A percentile compares a stretch with the other conserved stretches of the same genome.
phyloP scores from a whole-genome alignment of 2,888 invertebrate species.

The Limnephilus marmoratus region DNA sequence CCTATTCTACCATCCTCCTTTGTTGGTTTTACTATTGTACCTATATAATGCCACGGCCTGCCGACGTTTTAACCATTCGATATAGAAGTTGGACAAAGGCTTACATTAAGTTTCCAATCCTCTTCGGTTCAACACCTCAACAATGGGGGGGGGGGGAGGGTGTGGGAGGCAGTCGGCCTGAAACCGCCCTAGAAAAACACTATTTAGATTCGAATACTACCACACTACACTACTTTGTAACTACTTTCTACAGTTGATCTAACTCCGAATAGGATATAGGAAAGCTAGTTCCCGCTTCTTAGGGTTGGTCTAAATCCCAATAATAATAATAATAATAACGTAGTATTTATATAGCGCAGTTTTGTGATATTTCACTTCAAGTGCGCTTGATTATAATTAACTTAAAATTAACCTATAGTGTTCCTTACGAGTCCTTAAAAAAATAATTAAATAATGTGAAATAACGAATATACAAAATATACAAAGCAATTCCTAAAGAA shows the following conservation, averaged over 20 bases:
- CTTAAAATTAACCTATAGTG: too few species aligned
- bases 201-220: neutral
- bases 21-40: slow-evolving; percentile 13
- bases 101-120: slow-evolving; percentile 34
- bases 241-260: neutral
- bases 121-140: slow-evolving; percentile 7
- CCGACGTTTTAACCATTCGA: slow-evolving; percentile 30
- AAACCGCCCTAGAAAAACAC: neutral
- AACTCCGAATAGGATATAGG: neutral
- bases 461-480: too few species aligned
- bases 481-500: too few species aligned
- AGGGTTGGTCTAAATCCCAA: neutral
- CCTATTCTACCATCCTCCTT: slow-evolving; percentile 5
- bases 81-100: slow-evolving; percentile 37
- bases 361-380: too few species aligned
- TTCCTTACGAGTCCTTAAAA: too few species aligned
- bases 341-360: too few species aligned
- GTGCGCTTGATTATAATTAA: too few species aligned
- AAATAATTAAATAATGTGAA: too few species aligned
- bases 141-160: neutral
- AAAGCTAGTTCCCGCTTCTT: neutral
- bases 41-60: slow-evolving; percentile 2
- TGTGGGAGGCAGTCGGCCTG: neutral
- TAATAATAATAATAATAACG: too few species aligned
- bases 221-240: neutral